Percentiles rank a stretch among this genome's conserved stretches.
phyloP scores from a whole-genome alignment of 1,140 invertebrate genomes.

The Schlechtendalia chinensis region DNA sequence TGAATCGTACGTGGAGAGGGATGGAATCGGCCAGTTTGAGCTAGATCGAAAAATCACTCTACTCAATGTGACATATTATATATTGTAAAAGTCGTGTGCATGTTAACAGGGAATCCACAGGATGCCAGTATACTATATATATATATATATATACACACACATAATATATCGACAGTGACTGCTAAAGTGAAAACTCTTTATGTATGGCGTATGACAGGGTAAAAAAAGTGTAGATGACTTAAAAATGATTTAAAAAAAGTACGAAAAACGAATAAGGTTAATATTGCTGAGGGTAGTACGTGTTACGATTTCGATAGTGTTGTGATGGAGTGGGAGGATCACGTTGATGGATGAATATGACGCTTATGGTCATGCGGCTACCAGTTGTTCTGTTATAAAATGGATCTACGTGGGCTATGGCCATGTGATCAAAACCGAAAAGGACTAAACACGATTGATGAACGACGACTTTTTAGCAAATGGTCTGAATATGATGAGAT shows the following conservation, averaged over 20 bases:
- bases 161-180: background rate
- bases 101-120: background rate
- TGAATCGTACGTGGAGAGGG: background rate
- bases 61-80: background rate
- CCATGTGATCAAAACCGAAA: background rate
- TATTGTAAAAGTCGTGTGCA: background rate
- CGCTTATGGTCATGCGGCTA: background rate
- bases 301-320: background rate
- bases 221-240: background rate
- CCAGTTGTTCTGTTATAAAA: background rate
- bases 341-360: slow-evolving; percentile 25
- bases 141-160: background rate
- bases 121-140: background rate
- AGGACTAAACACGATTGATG: slow-evolving; percentile 35
- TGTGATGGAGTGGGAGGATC: background rate
- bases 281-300: background rate
- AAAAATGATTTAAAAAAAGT: slow-evolving; percentile 21
- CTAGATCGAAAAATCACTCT: background rate
- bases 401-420: background rate
- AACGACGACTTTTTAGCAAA: slow-evolving; percentile 15
- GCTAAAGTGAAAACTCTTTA: background rate
- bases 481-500: background rate
- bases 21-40: too few relatives aligned
- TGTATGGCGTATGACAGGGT: background rate
- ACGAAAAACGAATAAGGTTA: background rate